Evolutionary conservation across 1,140 invertebrate genomes (phyloP), one percentile per base, ranked within the genome.

Genomic region (Micrasema minimum): DNA sequence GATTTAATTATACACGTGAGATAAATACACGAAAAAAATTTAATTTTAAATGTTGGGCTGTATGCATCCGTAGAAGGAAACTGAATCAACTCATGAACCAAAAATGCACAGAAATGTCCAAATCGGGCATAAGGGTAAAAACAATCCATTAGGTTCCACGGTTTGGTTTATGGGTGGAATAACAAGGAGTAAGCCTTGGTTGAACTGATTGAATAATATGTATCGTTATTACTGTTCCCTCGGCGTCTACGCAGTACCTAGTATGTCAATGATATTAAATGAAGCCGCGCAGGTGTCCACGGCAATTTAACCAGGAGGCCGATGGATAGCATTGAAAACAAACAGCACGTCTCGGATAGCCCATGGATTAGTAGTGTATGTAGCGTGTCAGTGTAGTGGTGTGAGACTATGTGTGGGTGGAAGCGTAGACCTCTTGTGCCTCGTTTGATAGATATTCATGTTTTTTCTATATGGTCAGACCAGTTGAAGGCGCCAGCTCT

Each of bases 251-350:
- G 26, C 18, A 20, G 46, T 48, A n/a, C n/a, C n/a, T n/a, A 14
- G 38, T 46, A 46, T 69, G 55, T 69, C 45, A 69, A 62, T 62
- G 46, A 38, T 66, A 20, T 48, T 46, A 48, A 67, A 69, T 35
- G 43, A 59, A 65, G 48, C 57, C 41, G 51, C 37, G 69, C 69
- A 71, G 69, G 69, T 71, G 69, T 71, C 69, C 69, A 50, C 61
- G 48, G 61, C 59, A 65, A 71, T 71, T 71, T 4, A 71, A 37
- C 18, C 51, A 10, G 69, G 69, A 71, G 62, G 69, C 26, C 69
- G 69, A 71, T 46, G 61, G 14, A 37, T 64, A 71, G 50, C 65
- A 67, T 67, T 55, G 65, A 67, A 55, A 67, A 38, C 64, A 66
- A 66, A 66, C 48, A 66, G 51, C 48, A 66, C 46, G 65, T 9